A percentile compares a stretch with the other conserved stretches of the same genome.
Conservation (phyloP, 2,113 vertebrate species). For the Crypturellus undulatus region DNA sequence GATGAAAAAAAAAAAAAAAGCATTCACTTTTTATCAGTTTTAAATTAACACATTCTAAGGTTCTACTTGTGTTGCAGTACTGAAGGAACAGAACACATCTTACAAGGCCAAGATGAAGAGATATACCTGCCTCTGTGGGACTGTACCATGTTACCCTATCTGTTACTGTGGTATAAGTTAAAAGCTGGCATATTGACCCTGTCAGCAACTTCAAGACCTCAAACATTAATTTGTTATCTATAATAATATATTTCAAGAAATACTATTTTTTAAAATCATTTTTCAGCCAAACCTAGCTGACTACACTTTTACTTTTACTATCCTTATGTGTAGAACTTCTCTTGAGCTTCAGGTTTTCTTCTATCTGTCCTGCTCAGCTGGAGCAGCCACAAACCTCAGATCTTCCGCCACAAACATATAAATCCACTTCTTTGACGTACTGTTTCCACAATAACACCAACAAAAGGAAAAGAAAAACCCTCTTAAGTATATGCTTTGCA, state of each 20-base stretch:
- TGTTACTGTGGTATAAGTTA: background rate
- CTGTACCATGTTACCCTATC: background rate
- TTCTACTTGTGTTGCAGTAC: background rate
- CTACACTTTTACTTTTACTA: background rate
- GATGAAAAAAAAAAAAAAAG: background rate
- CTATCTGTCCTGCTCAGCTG: background rate
- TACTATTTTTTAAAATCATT: background rate
- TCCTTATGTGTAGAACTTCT: background rate
- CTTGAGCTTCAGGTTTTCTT: background rate
- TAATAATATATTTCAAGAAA: background rate
- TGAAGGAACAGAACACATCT: background rate
- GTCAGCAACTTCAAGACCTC: background rate
- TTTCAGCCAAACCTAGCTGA: background rate
- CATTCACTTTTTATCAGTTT: background rate
- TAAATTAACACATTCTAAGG: background rate
- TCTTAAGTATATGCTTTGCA: background rate
- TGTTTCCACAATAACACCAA: background rate
- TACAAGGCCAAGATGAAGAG: background rate
- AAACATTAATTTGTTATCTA: background rate
- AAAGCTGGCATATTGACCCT: background rate
- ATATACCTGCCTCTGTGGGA: no score
- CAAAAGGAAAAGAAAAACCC: background rate
- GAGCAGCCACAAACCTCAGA: background rate
- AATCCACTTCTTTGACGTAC: background rate
- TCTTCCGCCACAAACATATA: background rate